Conservation (phyloP, 35 echinoderm and acorn worm species). For the Chiridota heheva region DNA sequence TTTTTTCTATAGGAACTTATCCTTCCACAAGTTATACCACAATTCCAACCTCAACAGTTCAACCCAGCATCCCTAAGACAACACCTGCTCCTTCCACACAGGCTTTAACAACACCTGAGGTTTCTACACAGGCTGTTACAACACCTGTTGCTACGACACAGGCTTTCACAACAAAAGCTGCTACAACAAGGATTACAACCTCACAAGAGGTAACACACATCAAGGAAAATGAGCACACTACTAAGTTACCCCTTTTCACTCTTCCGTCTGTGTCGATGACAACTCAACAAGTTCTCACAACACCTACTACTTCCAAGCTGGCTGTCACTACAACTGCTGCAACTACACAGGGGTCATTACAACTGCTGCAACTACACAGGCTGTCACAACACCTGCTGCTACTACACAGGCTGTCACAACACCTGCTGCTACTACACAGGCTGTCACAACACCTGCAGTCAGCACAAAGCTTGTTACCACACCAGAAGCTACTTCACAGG, state of each 20-base stretch:
- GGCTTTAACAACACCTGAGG: background rate
- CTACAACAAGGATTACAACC: constrained; percentile 23
- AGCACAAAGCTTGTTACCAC: background rate
- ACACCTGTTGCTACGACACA: background rate
- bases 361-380: background rate
- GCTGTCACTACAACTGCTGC: background rate
- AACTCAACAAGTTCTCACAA: too few species aligned
- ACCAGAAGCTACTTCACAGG: background rate
- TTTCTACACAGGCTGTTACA: constrained; percentile 11
- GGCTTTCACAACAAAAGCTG: constrained; percentile 14
- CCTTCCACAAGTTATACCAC: too few species aligned
- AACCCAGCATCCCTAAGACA: constrained; percentile 4
- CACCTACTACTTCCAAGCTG: background rate
- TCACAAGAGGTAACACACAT: background rate
- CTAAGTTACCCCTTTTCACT: too few species aligned
- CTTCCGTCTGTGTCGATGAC: too few species aligned
- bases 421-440: background rate
- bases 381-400: constrained; percentile 3
- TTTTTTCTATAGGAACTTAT: too few species aligned
- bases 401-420: constrained; percentile 9
- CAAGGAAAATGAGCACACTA: too few species aligned
- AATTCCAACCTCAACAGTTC: background rate
- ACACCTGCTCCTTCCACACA: background rate
- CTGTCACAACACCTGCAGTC: constrained; percentile 14
- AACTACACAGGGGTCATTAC: background rate